These are phyloP conservation scores for Guaruba guarouba DNA, from an alignment of 2,113 vertebrate species.

Conservation along the genomic window DNA sequence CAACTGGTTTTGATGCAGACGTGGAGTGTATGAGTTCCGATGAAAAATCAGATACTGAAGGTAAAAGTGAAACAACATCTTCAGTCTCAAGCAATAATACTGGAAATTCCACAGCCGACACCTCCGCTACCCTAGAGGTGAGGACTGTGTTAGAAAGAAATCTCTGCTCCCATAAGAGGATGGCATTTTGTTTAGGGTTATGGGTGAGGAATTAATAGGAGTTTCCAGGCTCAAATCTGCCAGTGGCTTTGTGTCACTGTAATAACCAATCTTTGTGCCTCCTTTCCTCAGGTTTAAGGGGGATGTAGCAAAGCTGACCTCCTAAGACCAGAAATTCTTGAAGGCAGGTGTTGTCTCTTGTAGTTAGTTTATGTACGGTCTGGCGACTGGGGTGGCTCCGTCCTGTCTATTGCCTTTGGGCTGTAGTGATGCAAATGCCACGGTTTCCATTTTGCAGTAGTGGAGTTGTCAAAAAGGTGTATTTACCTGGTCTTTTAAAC, in stretches of 20 bases:
- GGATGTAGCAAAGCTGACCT: not conserved
- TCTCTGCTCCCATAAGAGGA: not conserved
- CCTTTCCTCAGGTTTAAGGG: not conserved
- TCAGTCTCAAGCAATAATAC: conserved; percentile 96
- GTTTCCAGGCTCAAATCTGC: not conserved
- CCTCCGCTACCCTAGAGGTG: conserved; percentile 96
- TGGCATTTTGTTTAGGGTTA: not conserved
- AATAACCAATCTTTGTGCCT: not conserved
- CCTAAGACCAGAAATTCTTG: not conserved
- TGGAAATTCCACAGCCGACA: conserved; percentile 88
- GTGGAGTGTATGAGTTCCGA: conserved; percentile 95
- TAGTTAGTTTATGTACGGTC: not conserved
- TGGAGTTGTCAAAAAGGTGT: not conserved
- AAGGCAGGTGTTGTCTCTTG: not conserved
- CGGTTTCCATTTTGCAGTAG: not conserved
- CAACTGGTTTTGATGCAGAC: conserved; percentile 95
- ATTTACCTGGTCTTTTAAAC: not conserved
- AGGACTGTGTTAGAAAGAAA: not conserved
- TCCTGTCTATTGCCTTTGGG: not conserved
- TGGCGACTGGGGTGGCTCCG: not conserved
- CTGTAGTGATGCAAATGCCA: not conserved
- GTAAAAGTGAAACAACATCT: conserved; percentile 90
- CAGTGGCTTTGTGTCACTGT: not conserved
- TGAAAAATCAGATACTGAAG: conserved; percentile 96
- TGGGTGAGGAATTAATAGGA: not conserved